Evolutionary conservation across 2,888 invertebrate genomes (phyloP).

Genomic region (Pristionchus arcanus): DNA sequence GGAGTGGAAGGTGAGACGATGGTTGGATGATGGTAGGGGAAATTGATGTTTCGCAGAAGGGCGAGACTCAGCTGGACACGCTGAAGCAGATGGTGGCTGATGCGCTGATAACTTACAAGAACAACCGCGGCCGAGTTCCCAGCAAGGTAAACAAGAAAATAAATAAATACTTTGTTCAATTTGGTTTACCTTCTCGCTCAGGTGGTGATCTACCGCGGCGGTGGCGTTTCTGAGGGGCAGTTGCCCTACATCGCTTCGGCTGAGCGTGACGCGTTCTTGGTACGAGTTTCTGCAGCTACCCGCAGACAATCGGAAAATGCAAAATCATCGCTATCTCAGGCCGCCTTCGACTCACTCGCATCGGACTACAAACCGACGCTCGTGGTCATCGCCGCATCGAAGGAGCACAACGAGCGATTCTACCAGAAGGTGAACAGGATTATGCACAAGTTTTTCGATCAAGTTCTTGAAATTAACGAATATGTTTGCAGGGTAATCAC

Average conservation of each 20-base stretch:
- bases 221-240: slow-evolving; percentile 46
- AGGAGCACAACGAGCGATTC: slow-evolving; percentile 57
- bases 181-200: neutral
- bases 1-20: slow-evolving; percentile 21
- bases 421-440: slow-evolving; percentile 42
- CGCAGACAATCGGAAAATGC: no score
- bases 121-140: slow-evolving; percentile 23
- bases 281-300: neutral
- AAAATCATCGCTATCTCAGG: neutral
- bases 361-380: slow-evolving; percentile 40
- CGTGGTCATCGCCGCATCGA: slow-evolving; percentile 38
- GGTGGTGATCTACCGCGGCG: slow-evolving; percentile 53
- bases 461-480: no score
- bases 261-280: slow-evolving; percentile 13
- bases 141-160: neutral
- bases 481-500: no score
- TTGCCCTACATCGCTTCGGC: slow-evolving; percentile 11
- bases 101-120: slow-evolving; percentile 24
- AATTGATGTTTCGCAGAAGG: neutral
- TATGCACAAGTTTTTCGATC: neutral
- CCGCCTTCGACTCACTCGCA: slow-evolving; percentile 14
- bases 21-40: neutral
- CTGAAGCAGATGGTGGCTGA: slow-evolving; percentile 37
- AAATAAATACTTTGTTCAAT: no score
- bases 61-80: slow-evolving; percentile 33